Evolutionary conservation across 2,113 vertebrate genomes (phyloP), one percentile per base, ranked within the genome.

Genomic region (Neogale vison): DNA sequence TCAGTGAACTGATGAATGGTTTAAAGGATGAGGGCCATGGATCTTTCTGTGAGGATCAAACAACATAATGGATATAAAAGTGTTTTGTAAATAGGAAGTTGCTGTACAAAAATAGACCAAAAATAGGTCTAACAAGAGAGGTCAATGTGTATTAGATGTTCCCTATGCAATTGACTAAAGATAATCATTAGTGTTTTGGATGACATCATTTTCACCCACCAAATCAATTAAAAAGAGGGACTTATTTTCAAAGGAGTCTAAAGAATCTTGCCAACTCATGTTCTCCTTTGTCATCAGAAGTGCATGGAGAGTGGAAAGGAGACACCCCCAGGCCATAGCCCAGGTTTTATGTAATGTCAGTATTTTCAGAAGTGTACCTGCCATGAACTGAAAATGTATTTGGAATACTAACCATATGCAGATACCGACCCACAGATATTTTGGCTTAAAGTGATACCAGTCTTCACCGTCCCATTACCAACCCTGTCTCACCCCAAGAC

Each of bases 181-280:
- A 45, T 34, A 47, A 39, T 45, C 34, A 21, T 52, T 52, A 57
- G n/a, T 63, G 11, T 59, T 84, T 92, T 31, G 67, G 59, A 23
- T 29, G 42, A 26, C 21, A 52, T 50, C 4, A 3, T 69, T 71
- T 23, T 42, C 42, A 57, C 20, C 6, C 15, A 72, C 34, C 63
- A 90, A 84, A 95, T 77, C 93, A 67, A 29, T 81, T 67, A 88
- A 82, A 79, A 79, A 84, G 74, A 79, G n/a, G 34, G 12, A 45
- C 23, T 84, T 71, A 36, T 45, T 85, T 85, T 71, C 39, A 92
- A 69, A 55, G 39, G 55, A 67, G 36, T 52, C 52, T 80, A 59
- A 65, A 57, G 34, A 11, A 21, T 39, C 4, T 15, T 36, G 17
- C 21, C 71, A 31, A 9, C 39, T 89, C 29, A 6, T 15, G 29